Evolutionary conservation across 1,140 invertebrate species (phyloP), one percentile per base, ranked within the genome.

Genomic region (Solenopsis fugax): DNA sequence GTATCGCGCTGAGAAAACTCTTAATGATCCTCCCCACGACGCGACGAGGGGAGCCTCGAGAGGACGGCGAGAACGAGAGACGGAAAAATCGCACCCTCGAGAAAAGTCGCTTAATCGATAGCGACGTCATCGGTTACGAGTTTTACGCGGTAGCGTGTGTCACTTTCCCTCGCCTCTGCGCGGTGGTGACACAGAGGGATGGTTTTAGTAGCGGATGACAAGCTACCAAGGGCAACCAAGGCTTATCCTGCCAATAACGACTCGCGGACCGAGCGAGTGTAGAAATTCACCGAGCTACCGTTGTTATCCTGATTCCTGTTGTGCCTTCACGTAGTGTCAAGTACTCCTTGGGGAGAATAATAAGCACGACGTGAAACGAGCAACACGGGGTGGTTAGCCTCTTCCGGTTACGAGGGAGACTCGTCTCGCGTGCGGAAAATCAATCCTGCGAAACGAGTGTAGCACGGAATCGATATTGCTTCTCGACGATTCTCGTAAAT

Each of bases 61-160:
- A 37, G 56, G 41, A 24, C 21, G 50, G 54, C 29, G 65, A 65
- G 13, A 73, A 69, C 64, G 76, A 78, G 82, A 82, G 71, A 86
- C 29, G 85, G 88, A 86, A 89, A 85, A 77, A 86, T 84, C 77
- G 88, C 62, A 92, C 91, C 92, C 92, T 91, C 80, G 89, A 80
- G 80, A 90, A 91, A 90, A 89, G 92, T 90, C 92, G 85, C 92
- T 93, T 93, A 93, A 93, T 93, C 93, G 93, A 93, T 93, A 93
- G 91, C 67, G 90, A 91, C 92, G 91, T 93, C 93, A 94, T 90
- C 91, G 88, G 87, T 91, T 93, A 92, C 29, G 71, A 92, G 91
- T 92, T 92, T 92, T 91, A 85, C 89, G 89, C 87, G 88, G 58
- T 41, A 58, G 29, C 50, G 60, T 80, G 50, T 67, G 72, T 45